These are phyloP conservation scores for Aleadryas rufinucha DNA, from an alignment of 2,113 vertebrate genomes.

Conservation along the genomic window DNA sequence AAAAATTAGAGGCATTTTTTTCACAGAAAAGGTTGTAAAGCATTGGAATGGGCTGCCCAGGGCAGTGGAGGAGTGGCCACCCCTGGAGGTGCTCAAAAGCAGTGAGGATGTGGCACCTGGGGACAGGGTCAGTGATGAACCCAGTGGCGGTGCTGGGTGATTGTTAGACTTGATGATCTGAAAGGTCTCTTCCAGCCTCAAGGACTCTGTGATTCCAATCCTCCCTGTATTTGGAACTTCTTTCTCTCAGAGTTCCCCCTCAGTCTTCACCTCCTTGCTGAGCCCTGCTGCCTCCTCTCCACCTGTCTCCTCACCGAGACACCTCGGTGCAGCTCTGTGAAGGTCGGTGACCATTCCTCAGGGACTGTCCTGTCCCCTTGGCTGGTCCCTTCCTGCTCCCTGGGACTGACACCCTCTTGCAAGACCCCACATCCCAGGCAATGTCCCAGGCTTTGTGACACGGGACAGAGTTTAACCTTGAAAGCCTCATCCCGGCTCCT, in stretches of 20 bases:
- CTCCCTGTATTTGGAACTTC: background rate
- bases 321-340: rapidly evolving
- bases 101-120: background rate
- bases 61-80: background rate
- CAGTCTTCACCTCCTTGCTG: background rate
- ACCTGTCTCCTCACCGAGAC: background rate
- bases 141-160: rapidly evolving
- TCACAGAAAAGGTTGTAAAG: background rate
- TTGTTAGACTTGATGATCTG: background rate
- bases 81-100: background rate
- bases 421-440: background rate
- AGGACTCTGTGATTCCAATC: background rate
- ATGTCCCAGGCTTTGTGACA: background rate
- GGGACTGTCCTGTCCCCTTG: background rate
- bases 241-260: background rate
- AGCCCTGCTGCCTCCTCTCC: background rate
- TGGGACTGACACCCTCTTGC: background rate
- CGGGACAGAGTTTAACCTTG: background rate
- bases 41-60: background rate
- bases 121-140: background rate
- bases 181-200: background rate
- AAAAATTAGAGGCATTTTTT: background rate
- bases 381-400: background rate
- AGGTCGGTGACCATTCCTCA: background rate
- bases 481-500: background rate